Percentiles rank a stretch among this genome's conserved stretches.
These are phyloP conservation scores for Zosterops lateralis DNA, from an alignment of 2,113 vertebrate species.

Conservation along the genomic window DNA sequence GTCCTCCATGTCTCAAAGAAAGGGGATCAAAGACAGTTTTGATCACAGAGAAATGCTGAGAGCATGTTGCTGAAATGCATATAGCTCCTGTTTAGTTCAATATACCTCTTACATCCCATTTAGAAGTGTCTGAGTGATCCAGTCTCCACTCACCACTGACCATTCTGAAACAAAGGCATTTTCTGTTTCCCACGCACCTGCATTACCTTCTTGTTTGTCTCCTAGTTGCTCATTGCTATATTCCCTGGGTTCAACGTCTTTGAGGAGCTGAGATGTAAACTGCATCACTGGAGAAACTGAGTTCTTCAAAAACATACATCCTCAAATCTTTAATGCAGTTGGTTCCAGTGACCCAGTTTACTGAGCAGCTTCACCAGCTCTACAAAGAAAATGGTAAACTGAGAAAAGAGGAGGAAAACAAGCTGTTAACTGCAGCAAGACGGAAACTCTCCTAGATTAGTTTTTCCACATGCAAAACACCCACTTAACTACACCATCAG, in stretches of 20 bases:
- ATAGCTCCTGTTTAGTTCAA: background rate
- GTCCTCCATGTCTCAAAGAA: background rate
- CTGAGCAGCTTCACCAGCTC: background rate
- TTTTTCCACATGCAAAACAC: background rate
- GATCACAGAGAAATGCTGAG: background rate
- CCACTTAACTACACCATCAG: background rate
- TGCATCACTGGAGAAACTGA: background rate
- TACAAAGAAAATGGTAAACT: background rate
- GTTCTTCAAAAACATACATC: background rate
- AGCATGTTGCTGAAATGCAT: background rate
- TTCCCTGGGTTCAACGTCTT: background rate
- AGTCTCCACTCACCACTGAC: background rate
- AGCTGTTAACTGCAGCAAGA: background rate
- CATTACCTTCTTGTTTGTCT: background rate
- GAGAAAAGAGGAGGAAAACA: background rate
- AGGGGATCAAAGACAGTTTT: background rate
- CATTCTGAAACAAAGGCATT: background rate
- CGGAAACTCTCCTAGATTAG: background rate
- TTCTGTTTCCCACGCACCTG: background rate
- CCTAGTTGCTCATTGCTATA: background rate
- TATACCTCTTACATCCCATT: fast-evolving
- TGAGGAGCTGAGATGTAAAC: background rate
- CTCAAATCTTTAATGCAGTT: background rate
- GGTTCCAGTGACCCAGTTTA: background rate
- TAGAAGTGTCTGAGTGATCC: background rate